A percentile compares a stretch with the other conserved stretches of the same genome.
Evolutionary conservation across 2,888 invertebrate genomes (phyloP).

Genomic region (Cephus runcator): DNA sequence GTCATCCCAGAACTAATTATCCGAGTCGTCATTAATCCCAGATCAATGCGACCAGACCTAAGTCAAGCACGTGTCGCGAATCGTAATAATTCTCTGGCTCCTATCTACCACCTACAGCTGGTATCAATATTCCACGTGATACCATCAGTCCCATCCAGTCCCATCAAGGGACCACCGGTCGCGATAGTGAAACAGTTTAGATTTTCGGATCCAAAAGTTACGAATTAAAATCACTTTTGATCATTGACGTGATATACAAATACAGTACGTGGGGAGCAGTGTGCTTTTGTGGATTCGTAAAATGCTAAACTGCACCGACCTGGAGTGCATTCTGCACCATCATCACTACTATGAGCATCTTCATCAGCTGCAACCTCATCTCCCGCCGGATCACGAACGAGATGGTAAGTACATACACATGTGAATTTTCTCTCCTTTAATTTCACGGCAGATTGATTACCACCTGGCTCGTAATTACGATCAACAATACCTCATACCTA

Average conservation of each 20-base stretch:
- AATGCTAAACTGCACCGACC: constrained; percentile 83
- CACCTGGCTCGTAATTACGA: not conserved
- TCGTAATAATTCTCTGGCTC: not conserved
- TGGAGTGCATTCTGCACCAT: constrained; percentile 81
- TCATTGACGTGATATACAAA: not conserved
- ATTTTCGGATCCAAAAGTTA: not conserved
- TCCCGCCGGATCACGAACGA: constrained; percentile 75
- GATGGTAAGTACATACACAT: constrained; percentile 60
- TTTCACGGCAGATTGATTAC: not conserved
- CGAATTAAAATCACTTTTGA: not conserved
- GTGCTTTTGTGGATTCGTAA: constrained; percentile 19
- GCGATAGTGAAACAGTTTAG: not conserved
- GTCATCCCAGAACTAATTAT: not conserved
- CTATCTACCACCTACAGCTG: not conserved
- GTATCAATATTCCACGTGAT: not conserved
- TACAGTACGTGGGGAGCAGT: not conserved
- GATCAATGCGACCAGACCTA: constrained; percentile 14
- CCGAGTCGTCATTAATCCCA: constrained; percentile 9
- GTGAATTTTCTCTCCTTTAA: not conserved
- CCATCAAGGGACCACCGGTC: not conserved
- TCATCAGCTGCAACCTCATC: constrained; percentile 76
- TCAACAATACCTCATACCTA: not conserved
- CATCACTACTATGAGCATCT: constrained; percentile 80
- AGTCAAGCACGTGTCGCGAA: not conserved
- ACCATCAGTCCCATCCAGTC: not conserved